These are phyloP conservation scores for Gasteruption jaculator DNA, from an alignment of 2,888 invertebrate genomes.

Conservation along the genomic window DNA sequence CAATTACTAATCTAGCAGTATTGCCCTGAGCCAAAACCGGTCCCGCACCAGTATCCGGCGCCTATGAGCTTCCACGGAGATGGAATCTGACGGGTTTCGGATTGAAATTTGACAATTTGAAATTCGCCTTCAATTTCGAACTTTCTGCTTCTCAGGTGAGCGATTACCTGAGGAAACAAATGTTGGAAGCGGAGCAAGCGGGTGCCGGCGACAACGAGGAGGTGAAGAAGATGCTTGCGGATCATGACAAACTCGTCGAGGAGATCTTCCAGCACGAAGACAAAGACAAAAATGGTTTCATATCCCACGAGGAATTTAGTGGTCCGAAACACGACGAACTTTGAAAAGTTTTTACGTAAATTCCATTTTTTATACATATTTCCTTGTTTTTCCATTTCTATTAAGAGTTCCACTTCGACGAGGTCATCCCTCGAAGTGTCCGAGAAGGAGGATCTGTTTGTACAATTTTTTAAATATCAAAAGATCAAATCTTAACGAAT, in stretches of 20 bases:
- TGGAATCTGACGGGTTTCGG: neutral
- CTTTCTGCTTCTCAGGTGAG: slow-evolving; percentile 66
- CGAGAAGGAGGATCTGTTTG: no score
- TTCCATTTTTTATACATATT: neutral
- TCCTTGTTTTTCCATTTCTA: neutral
- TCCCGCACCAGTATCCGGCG: no score
- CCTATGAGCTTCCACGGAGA: no score
- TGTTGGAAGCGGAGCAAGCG: slow-evolving; percentile 68
- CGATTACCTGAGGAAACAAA: slow-evolving; percentile 87
- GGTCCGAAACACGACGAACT: slow-evolving; percentile 97
- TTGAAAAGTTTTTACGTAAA: slow-evolving; percentile 54
- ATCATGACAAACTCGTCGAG: slow-evolving; percentile 89
- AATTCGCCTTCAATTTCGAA: no score
- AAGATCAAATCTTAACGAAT: no score
- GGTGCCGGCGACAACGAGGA: slow-evolving; percentile 67
- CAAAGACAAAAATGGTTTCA: slow-evolving; percentile 93
- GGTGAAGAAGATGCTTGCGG: slow-evolving; percentile 76
- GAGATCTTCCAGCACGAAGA: slow-evolving; percentile 98
- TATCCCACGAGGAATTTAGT: slow-evolving; percentile 93
- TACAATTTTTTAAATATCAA: no score
- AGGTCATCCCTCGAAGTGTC: neutral
- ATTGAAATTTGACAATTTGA: neutral
- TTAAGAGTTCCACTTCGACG: neutral
- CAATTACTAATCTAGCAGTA: no score
- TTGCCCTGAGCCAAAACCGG: no score